phyloP scores from a whole-genome alignment of 1,140 invertebrate genomes.

The Pogonognathellus flavescens region DNA sequence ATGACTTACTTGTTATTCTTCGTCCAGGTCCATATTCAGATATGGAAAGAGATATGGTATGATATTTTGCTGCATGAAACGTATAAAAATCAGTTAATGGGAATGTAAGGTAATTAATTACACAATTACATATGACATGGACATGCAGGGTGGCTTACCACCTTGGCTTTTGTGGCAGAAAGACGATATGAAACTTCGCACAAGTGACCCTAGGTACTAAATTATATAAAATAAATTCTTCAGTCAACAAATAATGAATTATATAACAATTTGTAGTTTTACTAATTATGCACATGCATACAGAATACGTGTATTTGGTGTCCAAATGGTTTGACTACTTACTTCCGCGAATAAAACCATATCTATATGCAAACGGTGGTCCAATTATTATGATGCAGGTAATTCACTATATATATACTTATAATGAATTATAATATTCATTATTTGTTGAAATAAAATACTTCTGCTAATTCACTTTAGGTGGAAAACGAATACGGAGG shows the following conservation, averaged over 20 bases:
- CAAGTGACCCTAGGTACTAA: slow-evolving; percentile 76
- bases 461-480: no score
- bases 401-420: no score
- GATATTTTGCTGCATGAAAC: no score
- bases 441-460: no score
- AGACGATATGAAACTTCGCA: slow-evolving; percentile 78
- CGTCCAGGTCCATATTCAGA: slow-evolving; percentile 95
- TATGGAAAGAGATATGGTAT: slow-evolving; percentile 84
- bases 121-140: no score
- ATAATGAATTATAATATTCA: no score
- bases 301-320: slow-evolving; percentile 77
- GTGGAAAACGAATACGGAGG: slow-evolving; percentile 96
- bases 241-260: no score
- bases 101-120: no score
- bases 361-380: slow-evolving; percentile 82
- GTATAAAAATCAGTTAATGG: no score
- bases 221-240: neutral
- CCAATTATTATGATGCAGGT: slow-evolving; percentile 88
- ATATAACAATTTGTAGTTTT: slow-evolving; percentile 57
- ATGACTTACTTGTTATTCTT: slow-evolving; percentile 86
- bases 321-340: slow-evolving; percentile 76
- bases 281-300: slow-evolving; percentile 26
- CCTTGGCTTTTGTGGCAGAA: slow-evolving; percentile 83
- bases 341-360: slow-evolving; percentile 74
- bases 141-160: slow-evolving; percentile 90